phyloP scores from a whole-genome alignment of 2,888 invertebrate genomes.

The Diaperis boleti region DNA sequence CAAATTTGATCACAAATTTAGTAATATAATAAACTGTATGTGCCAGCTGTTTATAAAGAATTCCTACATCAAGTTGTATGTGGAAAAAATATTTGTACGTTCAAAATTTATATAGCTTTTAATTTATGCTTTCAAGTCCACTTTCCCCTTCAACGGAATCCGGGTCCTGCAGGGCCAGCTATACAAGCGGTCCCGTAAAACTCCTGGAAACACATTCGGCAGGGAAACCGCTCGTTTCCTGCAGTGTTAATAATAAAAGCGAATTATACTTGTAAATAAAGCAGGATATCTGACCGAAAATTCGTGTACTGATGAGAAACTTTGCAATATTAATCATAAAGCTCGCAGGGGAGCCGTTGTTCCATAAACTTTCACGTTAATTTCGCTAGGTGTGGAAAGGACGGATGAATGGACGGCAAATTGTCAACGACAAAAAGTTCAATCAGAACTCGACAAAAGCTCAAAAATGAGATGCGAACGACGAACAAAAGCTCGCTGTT shows the following conservation, averaged over 20 bases:
- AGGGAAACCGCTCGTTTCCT: slow-evolving; percentile 22
- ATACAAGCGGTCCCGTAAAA: too few relatives aligned
- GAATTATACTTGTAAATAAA: slow-evolving; percentile 32
- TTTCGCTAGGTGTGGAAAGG: slow-evolving; percentile 4
- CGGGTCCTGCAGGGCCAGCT: too few relatives aligned
- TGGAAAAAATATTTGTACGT: too few relatives aligned
- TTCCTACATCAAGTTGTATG: too few relatives aligned
- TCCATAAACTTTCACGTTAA: slow-evolving; percentile 8
- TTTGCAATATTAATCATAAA: slow-evolving; percentile 12
- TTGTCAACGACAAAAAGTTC: neutral
- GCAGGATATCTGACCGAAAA: slow-evolving; percentile 21
- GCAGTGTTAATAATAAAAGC: slow-evolving; percentile 16
- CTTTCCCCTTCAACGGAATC: too few relatives aligned
- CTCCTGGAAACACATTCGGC: too few relatives aligned
- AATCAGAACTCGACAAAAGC: neutral
- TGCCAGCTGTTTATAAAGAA: too few relatives aligned
- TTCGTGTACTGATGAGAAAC: slow-evolving; percentile 12
- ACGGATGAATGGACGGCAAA: neutral
- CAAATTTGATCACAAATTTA: too few relatives aligned
- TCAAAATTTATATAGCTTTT: too few relatives aligned
- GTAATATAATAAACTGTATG: too few relatives aligned
- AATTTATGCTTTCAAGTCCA: too few relatives aligned
- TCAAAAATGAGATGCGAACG: slow-evolving; percentile 4
- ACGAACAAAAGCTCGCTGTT: neutral
- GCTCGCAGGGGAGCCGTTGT: neutral